phyloP scores from a whole-genome alignment of 2,888 invertebrate genomes.

The Campaea margaritaria region DNA sequence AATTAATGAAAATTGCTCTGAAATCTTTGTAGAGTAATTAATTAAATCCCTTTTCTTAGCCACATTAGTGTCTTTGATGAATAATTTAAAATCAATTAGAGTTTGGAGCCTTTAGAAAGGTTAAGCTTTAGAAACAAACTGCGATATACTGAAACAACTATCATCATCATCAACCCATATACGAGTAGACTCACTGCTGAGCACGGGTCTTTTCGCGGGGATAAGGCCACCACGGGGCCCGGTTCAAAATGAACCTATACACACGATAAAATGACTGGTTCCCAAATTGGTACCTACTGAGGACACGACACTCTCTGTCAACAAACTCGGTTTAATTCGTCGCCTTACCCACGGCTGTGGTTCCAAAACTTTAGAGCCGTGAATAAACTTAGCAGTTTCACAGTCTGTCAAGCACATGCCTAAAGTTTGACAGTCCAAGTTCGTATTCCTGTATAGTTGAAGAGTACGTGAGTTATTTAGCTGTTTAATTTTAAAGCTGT shows the following conservation, averaged over 20 bases:
- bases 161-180: too few species aligned
- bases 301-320: constrained; percentile 26
- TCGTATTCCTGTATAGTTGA: background rate
- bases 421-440: constrained; percentile 20
- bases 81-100: too few species aligned
- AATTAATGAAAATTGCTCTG: too few species aligned
- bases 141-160: too few species aligned
- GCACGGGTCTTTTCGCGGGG: too few species aligned
- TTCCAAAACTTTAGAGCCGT: constrained; percentile 35
- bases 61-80: too few species aligned
- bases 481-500: background rate
- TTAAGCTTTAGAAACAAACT: too few species aligned
- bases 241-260: background rate
- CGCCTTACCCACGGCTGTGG: constrained; percentile 31
- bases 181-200: too few species aligned
- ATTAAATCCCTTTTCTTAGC: too few species aligned
- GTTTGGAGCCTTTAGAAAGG: too few species aligned
- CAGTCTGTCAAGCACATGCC: constrained; percentile 16
- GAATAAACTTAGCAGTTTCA: constrained; percentile 31
- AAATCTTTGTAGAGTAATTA: too few species aligned
- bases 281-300: constrained; percentile 21
- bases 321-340: constrained; percentile 35
- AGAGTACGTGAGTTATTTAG: background rate
- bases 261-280: background rate
- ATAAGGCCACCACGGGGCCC: too few species aligned